Conservation (phyloP, 92 coral and sea anemone species). For the Zoanthus sansibaricus region DNA sequence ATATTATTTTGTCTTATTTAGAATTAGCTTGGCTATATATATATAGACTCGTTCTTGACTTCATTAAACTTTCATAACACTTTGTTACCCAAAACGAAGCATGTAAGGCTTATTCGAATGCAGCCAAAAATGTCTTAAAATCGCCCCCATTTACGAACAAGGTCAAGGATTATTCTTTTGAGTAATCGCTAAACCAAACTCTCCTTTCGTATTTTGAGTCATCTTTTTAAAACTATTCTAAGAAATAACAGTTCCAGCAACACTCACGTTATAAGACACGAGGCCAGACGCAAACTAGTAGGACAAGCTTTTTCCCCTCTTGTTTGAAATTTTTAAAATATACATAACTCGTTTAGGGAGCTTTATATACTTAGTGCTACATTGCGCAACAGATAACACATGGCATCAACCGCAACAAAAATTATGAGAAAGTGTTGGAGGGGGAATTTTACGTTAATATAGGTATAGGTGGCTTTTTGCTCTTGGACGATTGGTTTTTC, state of each 20-base stretch:
- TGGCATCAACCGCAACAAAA: background rate
- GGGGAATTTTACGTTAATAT: background rate
- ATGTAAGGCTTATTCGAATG: no score
- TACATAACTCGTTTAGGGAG: background rate
- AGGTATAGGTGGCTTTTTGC: background rate
- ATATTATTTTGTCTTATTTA: no score
- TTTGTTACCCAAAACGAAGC: no score
- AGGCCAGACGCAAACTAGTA: background rate
- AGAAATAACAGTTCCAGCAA: background rate
- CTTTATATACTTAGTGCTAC: background rate
- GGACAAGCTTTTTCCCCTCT: background rate
- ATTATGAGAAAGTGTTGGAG: background rate
- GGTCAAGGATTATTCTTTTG: background rate
- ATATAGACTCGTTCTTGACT: no score
- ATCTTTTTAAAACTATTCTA: background rate
- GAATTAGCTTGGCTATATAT: no score
- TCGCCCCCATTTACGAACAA: no score
- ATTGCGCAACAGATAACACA: conserved; percentile 4
- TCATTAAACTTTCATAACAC: no score
- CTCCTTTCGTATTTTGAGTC: background rate
- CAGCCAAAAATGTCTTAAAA: no score
- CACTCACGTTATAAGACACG: background rate
- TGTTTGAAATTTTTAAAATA: background rate
- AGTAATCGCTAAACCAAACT: background rate
- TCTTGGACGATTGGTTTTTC: background rate